Percentiles rank a stretch among this genome's conserved stretches.
Conservation (phyloP, 2,797 vertebrate species). For the Pelodytes ibericus region DNA sequence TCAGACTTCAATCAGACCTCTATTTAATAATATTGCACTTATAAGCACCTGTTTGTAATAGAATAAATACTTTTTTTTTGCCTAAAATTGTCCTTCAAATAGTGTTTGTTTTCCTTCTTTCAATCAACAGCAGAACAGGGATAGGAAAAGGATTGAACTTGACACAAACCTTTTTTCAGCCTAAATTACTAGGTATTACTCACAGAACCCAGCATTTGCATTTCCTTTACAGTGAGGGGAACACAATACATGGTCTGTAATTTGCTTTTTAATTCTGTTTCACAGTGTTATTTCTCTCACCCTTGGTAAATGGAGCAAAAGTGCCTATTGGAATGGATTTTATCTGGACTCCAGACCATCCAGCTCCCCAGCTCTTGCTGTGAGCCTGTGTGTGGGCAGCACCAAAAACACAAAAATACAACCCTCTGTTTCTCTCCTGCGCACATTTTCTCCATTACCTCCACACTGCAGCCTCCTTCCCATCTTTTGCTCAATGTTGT, state of each 20-base stretch:
- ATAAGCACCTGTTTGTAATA: no score
- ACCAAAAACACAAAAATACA: conserved; percentile 60
- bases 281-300: neutral
- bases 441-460: conserved; percentile 78
- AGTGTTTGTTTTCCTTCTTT: no score
- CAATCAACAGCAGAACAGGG: no score
- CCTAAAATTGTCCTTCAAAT: no score
- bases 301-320: conserved; percentile 27
- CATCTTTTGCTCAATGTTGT: conserved; percentile 76
- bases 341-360: conserved; percentile 58
- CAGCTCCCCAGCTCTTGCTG: conserved; percentile 58
- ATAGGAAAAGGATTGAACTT: no score
- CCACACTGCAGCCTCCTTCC: conserved; percentile 73
- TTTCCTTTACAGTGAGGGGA: neutral
- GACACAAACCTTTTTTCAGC: no score
- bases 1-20: no score
- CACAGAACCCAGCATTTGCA: neutral
- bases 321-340: conserved; percentile 58
- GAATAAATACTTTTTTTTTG: no score
- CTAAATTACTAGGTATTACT: no score
- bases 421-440: conserved; percentile 53
- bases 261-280: neutral
- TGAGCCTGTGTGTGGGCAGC: conserved; percentile 62
- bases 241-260: neutral
- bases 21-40: no score